Evolutionary conservation across 2,797 vertebrate species (phyloP).

Genomic region (Phaenicophaeus curvirostris): DNA sequence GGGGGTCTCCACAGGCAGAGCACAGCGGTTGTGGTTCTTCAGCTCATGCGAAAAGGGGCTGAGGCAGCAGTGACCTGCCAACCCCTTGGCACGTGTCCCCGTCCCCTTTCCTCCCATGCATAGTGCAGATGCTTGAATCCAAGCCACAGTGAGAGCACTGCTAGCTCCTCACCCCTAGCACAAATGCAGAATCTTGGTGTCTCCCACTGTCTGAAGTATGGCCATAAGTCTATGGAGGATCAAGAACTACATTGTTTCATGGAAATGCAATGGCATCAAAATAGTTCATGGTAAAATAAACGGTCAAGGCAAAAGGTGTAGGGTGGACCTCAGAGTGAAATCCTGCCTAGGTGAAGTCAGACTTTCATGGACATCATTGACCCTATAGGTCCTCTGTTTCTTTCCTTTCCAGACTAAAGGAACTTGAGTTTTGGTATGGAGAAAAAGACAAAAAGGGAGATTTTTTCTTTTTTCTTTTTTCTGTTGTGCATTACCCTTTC

Average conservation of each 20-base stretch:
- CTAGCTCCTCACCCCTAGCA: neutral
- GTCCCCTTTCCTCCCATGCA: neutral
- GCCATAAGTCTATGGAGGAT: neutral
- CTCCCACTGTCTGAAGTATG: neutral
- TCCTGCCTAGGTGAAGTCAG: neutral
- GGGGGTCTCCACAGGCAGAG: neutral
- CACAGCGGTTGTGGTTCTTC: rapidly evolving
- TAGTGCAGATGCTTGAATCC: neutral
- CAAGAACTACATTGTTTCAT: neutral
- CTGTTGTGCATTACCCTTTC: rapidly evolving
- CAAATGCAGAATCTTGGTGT: neutral
- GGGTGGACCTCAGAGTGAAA: neutral
- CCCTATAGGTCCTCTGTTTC: neutral
- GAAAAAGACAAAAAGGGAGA: neutral
- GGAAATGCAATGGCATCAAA: neutral
- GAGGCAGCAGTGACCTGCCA: neutral
- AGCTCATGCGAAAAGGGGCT: neutral
- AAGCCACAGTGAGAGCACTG: neutral
- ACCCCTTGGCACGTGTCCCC: rapidly evolving
- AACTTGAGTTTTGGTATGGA: neutral
- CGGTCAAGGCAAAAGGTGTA: neutral
- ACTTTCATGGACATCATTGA: neutral
- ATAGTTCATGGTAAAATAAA: neutral
- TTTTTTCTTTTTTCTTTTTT: too few species aligned
- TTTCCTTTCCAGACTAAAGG: neutral